phyloP scores from a whole-genome alignment of 2,797 vertebrate genomes.

The Anguilla obscura region DNA sequence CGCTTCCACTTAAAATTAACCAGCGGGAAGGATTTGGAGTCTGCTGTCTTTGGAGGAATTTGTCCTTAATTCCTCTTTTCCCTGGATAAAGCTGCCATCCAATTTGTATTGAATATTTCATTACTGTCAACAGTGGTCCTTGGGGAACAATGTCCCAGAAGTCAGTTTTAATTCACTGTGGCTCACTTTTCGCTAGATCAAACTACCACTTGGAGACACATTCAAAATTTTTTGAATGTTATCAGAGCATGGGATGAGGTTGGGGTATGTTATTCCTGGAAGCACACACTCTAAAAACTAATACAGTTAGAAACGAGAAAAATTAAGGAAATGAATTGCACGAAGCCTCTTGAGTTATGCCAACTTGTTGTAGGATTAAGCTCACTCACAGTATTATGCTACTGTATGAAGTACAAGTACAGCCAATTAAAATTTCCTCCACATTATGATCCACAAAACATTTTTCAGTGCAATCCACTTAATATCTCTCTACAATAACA shows the following conservation, averaged over 20 bases:
- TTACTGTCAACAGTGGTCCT: not conserved
- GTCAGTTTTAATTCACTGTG: not conserved
- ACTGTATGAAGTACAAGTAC: not conserved
- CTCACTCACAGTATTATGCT: not conserved
- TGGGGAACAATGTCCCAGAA: not conserved
- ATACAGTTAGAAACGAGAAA: too few species aligned
- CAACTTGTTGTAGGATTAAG: not conserved
- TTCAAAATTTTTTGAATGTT: not conserved
- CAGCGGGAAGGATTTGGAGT: not conserved
- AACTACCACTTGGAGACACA: not conserved
- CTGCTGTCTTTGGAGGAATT: not conserved
- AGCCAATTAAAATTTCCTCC: not conserved
- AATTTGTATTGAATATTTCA: not conserved
- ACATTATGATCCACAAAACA: too few species aligned
- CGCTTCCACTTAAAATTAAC: not conserved
- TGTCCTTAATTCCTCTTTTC: not conserved
- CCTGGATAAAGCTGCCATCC: not conserved
- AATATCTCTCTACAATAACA: too few species aligned
- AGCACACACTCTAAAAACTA: not conserved
- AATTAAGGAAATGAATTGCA: too few species aligned
- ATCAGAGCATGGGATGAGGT: not conserved
- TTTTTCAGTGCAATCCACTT: too few species aligned
- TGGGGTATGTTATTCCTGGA: not conserved
- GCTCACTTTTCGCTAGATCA: not conserved
- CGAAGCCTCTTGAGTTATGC: not conserved